Conservation (phyloP, 2,113 vertebrate species). For the Pandion haliaetus region DNA sequence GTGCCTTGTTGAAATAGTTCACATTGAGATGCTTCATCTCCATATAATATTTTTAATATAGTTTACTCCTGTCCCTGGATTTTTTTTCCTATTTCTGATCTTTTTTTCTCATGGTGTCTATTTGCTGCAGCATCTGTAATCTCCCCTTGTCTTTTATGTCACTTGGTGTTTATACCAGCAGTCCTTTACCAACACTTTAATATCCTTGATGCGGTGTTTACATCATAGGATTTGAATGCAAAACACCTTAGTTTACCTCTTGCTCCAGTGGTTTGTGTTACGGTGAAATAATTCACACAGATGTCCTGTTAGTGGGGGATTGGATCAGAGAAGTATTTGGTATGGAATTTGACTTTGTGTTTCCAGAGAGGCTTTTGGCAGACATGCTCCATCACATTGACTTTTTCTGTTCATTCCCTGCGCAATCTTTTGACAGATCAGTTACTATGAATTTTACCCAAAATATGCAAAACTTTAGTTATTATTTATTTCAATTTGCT, state of each 20-base stretch:
- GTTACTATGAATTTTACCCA: not conserved
- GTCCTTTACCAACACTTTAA: not conserved
- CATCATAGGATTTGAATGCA: not conserved
- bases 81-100: not conserved
- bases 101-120: fast-evolving
- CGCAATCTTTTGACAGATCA: not conserved
- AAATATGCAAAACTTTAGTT: not conserved
- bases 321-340: not conserved
- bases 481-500: not conserved
- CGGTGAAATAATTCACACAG: not conserved
- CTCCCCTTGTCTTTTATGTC: not conserved
- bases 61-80: not conserved
- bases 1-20: not conserved
- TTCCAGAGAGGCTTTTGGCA: not conserved
- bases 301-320: not conserved
- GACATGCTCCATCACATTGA: not conserved
- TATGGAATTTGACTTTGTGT: not conserved
- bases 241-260: not conserved
- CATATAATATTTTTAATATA: not conserved
- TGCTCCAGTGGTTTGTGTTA: not conserved
- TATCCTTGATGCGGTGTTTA: not conserved
- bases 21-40: not conserved
- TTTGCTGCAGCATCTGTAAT: not conserved
- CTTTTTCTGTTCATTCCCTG: not conserved
- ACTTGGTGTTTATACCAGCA: not conserved